Evolutionary conservation across 2,888 invertebrate genomes (phyloP).

Genomic region (Drosophila neutralis): DNA sequence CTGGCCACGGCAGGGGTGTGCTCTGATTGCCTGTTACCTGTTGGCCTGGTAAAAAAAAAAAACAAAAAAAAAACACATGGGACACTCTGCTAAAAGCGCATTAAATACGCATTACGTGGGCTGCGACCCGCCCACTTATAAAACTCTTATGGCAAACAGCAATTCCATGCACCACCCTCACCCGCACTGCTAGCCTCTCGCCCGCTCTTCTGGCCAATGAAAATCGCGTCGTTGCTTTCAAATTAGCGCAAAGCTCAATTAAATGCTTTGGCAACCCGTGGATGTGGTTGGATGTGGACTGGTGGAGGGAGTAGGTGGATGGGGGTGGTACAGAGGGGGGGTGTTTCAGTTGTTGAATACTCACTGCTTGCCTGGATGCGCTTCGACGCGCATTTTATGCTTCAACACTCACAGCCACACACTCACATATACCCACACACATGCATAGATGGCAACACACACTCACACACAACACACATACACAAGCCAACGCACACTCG

Average conservation of each 20-base stretch:
- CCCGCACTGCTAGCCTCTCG: not conserved
- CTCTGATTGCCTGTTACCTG: conserved; percentile 43
- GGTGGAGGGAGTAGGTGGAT: not conserved
- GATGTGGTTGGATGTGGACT: not conserved
- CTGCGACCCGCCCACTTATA: conserved; percentile 25
- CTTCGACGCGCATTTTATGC: conserved; percentile 70
- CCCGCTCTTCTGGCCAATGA: conserved; percentile 32
- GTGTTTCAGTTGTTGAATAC: conserved; percentile 17
- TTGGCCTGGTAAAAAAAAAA: conserved; percentile 16
- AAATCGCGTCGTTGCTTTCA: conserved; percentile 71
- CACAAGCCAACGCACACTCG: conserved; percentile 20
- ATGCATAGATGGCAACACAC: conserved; percentile 7
- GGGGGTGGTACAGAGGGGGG: not conserved
- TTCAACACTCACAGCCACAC: conserved; percentile 44
- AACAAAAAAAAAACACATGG: not conserved
- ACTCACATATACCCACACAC: conserved; percentile 3
- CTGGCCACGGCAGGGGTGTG: not conserved
- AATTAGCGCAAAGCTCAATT: conserved; percentile 76
- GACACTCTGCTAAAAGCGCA: conserved; percentile 58
- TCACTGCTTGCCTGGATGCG: conserved; percentile 64
- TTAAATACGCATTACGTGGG: conserved; percentile 70
- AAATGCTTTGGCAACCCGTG: conserved; percentile 45
- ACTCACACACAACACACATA: conserved; percentile 4
- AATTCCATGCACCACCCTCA: not conserved
- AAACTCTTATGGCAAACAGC: conserved; percentile 26